Evolutionary conservation across 2,113 vertebrate species (phyloP).

Genomic region (Leucopsar rothschildi): DNA sequence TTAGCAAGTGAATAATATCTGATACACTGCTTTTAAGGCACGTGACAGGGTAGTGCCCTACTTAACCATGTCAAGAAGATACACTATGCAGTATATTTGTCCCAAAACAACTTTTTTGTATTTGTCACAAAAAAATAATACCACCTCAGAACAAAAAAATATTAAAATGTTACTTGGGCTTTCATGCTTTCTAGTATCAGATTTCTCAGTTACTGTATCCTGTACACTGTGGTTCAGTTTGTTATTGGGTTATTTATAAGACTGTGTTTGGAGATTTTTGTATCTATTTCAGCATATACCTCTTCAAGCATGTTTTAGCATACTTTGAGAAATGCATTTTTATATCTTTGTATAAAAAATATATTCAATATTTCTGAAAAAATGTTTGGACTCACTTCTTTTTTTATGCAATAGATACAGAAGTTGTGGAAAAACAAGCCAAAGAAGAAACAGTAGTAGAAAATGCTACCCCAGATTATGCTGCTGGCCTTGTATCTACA

Average conservation of each 20-base stretch:
- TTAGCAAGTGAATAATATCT: neutral
- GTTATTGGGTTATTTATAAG: neutral
- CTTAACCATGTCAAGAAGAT: neutral
- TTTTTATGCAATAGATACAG: slow-evolving; percentile 76
- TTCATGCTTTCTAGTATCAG: neutral
- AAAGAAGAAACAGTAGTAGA: slow-evolving; percentile 95
- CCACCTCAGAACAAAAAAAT: neutral
- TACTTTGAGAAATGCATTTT: neutral
- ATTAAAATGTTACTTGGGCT: neutral
- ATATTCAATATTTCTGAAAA: neutral
- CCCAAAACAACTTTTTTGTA: neutral
- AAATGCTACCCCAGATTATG: slow-evolving; percentile 95
- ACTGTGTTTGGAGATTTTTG: neutral
- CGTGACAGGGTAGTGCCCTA: neutral
- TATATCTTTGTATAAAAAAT: neutral
- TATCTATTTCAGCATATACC: neutral
- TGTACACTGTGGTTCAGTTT: neutral
- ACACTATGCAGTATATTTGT: neutral
- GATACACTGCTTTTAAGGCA: neutral
- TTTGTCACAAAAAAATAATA: neutral
- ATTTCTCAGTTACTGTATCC: neutral
- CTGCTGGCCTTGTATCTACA: slow-evolving; percentile 93
- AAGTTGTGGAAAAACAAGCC: slow-evolving; percentile 89
- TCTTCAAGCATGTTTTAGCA: neutral
- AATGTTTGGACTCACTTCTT: neutral